Evolutionary conservation across 2,888 invertebrate genomes (phyloP).

Genomic region (Leucozona laternaria): DNA sequence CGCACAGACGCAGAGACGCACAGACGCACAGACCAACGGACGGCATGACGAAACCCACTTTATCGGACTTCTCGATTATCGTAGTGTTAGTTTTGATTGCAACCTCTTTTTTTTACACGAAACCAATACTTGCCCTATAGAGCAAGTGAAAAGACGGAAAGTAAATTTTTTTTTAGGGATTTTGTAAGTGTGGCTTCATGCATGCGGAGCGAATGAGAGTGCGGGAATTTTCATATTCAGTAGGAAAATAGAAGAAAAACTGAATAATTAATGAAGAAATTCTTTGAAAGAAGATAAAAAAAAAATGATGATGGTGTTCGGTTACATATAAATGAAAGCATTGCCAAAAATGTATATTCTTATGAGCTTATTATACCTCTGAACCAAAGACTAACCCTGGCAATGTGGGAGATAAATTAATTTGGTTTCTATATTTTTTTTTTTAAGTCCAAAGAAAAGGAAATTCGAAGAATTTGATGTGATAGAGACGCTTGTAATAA

Average conservation of each 20-base stretch:
- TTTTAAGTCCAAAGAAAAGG: background rate
- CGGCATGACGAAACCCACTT: too few relatives aligned
- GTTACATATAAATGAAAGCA: conserved; percentile 7
- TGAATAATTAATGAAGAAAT: conserved; percentile 33
- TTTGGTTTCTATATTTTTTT: background rate
- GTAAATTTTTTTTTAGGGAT: background rate
- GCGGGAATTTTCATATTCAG: conserved; percentile 18
- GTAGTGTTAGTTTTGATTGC: too few relatives aligned
- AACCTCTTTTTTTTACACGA: too few relatives aligned
- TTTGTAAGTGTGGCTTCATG: background rate
- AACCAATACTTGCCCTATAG: too few relatives aligned
- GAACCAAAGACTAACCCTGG: background rate
- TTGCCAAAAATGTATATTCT: background rate
- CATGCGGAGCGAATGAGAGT: background rate
- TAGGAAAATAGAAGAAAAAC: background rate
- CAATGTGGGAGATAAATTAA: background rate
- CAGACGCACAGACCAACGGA: too few relatives aligned
- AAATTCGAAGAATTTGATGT: background rate
- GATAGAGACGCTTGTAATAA: background rate
- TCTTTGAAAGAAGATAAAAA: conserved; percentile 15
- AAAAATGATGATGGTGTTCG: background rate
- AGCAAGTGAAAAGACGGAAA: too few relatives aligned
- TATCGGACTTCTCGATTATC: too few relatives aligned
- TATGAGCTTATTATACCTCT: background rate
- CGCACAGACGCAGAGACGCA: too few relatives aligned